These are phyloP conservation scores for Lamproptera curius DNA, from an alignment of 2,888 invertebrate species.

Conservation along the genomic window DNA sequence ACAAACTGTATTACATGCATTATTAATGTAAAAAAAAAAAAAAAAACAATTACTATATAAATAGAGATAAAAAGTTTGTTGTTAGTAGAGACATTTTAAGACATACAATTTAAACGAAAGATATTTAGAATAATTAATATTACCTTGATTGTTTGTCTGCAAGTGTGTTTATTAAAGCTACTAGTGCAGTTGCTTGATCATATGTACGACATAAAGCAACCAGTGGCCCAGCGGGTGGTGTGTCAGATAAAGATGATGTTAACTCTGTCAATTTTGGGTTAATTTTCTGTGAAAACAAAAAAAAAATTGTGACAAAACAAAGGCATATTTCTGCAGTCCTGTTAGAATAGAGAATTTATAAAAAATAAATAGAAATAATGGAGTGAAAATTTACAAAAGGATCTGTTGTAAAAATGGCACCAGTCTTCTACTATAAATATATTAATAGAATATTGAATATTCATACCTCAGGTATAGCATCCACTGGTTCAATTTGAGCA, in stretches of 20 bases:
- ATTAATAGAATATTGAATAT: background rate
- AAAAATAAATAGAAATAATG: too few species aligned
- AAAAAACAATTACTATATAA: too few species aligned
- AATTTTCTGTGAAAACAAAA: constrained; percentile 43
- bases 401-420: too few species aligned
- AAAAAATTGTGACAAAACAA: too few species aligned
- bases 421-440: too few species aligned
- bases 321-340: too few species aligned
- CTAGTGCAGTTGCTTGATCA: constrained; percentile 95
- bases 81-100: too few species aligned
- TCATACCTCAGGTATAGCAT: constrained; percentile 56
- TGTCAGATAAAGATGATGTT: constrained; percentile 90
- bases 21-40: too few species aligned
- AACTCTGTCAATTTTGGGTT: constrained; percentile 83
- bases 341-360: too few species aligned
- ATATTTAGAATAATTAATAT: background rate
- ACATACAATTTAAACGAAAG: too few species aligned
- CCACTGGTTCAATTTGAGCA: constrained; percentile 86
- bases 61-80: too few species aligned
- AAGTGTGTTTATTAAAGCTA: constrained; percentile 96
- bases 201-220: constrained; percentile 93
- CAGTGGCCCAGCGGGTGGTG: constrained; percentile 94
- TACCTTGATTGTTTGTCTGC: constrained; percentile 90
- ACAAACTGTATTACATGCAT: background rate
- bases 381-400: too few species aligned